Conservation (phyloP, 2,888 invertebrate genomes). For the Arrhopalites spinosus region DNA sequence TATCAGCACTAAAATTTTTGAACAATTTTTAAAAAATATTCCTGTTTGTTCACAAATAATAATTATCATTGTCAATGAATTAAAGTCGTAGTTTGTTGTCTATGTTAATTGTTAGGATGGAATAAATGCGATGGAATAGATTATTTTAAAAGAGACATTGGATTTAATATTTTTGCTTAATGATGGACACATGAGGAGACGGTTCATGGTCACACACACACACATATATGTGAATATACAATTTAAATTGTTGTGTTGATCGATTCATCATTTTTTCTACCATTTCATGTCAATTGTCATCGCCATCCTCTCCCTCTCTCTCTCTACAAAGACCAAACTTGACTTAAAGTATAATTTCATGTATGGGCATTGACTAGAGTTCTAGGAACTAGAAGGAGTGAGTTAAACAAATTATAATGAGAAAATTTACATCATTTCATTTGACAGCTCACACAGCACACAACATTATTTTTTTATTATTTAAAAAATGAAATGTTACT, state of each 20-base stretch:
- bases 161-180: background rate
- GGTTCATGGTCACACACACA: constrained; percentile 28
- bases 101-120: too few relatives aligned
- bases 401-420: too few relatives aligned
- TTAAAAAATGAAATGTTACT: constrained; percentile 4
- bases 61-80: too few relatives aligned
- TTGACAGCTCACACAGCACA: background rate
- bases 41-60: too few relatives aligned
- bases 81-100: too few relatives aligned
- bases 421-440: background rate
- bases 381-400: too few relatives aligned
- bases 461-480: background rate
- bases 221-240: background rate
- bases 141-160: background rate
- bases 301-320: constrained; percentile 5
- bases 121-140: too few relatives aligned
- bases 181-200: background rate
- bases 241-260: constrained; percentile 5
- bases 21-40: too few relatives aligned
- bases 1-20: too few relatives aligned
- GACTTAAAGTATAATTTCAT: background rate
- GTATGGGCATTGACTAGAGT: background rate
- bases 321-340: background rate
- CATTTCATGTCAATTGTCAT: constrained; percentile 30
- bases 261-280: constrained; percentile 29